Percentiles rank a stretch among this genome's conserved stretches.
phyloP scores from a whole-genome alignment of 2,888 invertebrate genomes.

The Pristionchus exspectatus region DNA sequence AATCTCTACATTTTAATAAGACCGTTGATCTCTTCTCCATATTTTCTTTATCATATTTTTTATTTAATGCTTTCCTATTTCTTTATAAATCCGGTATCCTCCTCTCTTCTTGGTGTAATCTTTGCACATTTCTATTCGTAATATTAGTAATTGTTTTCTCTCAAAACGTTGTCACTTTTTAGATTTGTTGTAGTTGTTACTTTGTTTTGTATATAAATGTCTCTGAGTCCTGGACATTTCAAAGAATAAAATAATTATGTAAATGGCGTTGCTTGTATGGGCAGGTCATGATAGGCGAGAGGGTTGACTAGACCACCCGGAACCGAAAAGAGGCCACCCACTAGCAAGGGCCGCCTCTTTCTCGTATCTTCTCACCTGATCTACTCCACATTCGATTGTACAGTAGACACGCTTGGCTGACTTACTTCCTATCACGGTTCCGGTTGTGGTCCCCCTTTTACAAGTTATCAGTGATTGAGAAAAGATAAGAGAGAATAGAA shows the following conservation, averaged over 20 bases:
- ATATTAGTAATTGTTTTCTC: background rate
- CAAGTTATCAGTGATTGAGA: background rate
- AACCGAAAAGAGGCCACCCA: constrained; percentile 46
- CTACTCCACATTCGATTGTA: background rate
- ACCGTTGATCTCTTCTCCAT: constrained; percentile 36
- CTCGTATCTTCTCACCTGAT: constrained; percentile 3
- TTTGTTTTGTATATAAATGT: constrained; percentile 26
- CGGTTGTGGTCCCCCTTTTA: constrained; percentile 34
- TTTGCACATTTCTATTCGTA: background rate
- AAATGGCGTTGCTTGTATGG: constrained; percentile 43
- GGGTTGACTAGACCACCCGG: constrained; percentile 48
- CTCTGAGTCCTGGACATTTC: background rate
- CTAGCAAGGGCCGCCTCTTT: constrained; percentile 43
- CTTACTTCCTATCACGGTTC: constrained; percentile 11
- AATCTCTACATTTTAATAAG: background rate
- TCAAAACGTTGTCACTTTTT: background rate
- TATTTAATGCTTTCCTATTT: constrained; percentile 11
- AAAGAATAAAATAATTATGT: constrained; percentile 10
- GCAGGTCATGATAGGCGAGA: constrained; percentile 47
- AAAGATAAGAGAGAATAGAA: background rate
- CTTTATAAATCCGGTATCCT: background rate
- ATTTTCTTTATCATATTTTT: background rate
- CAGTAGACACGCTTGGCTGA: constrained; percentile 54
- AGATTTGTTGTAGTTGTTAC: constrained; percentile 17
- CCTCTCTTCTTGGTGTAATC: constrained; percentile 7